These are phyloP conservation scores for Crossoptilon crossoptilon DNA, from an alignment of 2,797 vertebrate genomes.

Conservation along the genomic window DNA sequence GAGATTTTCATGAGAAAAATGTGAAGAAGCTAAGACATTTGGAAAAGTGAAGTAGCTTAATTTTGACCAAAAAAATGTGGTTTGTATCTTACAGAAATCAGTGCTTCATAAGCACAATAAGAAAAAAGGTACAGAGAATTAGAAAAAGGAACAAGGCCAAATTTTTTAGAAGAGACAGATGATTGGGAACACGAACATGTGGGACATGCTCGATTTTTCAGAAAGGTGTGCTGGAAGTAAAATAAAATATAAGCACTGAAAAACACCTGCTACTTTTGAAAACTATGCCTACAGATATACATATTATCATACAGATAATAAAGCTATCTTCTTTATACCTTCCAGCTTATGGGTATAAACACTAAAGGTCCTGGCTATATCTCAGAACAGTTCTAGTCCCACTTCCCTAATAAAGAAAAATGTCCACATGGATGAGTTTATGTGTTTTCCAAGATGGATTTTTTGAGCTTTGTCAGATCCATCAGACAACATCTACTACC, in stretches of 20 bases:
- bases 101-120: not conserved
- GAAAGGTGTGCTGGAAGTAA: not conserved
- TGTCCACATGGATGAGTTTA: not conserved
- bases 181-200: not conserved
- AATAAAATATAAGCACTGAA: not conserved
- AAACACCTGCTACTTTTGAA: not conserved
- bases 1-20: not conserved
- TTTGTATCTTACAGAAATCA: not conserved
- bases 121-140: not conserved
- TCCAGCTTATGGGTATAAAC: not conserved
- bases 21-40: not conserved
- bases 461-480: not conserved
- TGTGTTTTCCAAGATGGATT: not conserved
- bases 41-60: not conserved
- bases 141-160: not conserved
- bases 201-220: not conserved
- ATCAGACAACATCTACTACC: not conserved
- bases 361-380: not conserved
- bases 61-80: accelerated
- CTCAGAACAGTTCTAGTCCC: not conserved
- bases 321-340: not conserved
- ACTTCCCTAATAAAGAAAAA: not conserved
- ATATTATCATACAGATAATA: not conserved
- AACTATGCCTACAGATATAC: not conserved
- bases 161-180: not conserved